Evolutionary conservation across 2,888 invertebrate species (phyloP).

Genomic region (Acrocyrtus sp.): DNA sequence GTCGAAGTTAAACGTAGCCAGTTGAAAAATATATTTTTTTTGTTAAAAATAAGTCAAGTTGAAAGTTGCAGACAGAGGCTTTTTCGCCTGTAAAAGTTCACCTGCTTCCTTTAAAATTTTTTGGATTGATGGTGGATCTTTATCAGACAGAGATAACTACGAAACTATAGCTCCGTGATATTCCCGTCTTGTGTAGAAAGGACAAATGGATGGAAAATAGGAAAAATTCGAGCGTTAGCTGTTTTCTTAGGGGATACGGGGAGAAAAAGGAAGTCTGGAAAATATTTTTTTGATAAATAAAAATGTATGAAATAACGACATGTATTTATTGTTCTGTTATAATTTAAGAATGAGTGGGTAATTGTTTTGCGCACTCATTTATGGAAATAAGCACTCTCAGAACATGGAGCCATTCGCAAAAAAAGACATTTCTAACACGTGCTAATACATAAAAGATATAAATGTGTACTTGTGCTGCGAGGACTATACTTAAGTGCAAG

Average conservation of each 20-base stretch:
- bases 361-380: background rate
- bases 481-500: too few relatives aligned
- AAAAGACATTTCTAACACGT: background rate
- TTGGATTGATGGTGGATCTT: conserved; percentile 15
- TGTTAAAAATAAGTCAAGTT: conserved; percentile 47
- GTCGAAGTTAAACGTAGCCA: conserved; percentile 13
- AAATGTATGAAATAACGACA: background rate
- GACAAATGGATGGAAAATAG: too few relatives aligned
- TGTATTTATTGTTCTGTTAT: background rate
- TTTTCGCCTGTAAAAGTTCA: conserved; percentile 25
- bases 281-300: background rate
- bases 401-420: background rate
- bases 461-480: background rate
- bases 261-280: background rate
- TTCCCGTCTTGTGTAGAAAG: too few relatives aligned
- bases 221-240: too few relatives aligned
- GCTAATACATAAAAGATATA: background rate
- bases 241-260: too few relatives aligned
- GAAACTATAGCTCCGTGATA: too few relatives aligned
- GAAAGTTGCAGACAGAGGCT: conserved; percentile 28
- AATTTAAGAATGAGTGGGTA: background rate
- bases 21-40: conserved; percentile 29
- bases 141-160: too few relatives aligned
- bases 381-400: background rate
- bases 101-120: conserved; percentile 42